phyloP scores from a whole-genome alignment of 2,888 invertebrate genomes.

The Cephus spinipes region DNA sequence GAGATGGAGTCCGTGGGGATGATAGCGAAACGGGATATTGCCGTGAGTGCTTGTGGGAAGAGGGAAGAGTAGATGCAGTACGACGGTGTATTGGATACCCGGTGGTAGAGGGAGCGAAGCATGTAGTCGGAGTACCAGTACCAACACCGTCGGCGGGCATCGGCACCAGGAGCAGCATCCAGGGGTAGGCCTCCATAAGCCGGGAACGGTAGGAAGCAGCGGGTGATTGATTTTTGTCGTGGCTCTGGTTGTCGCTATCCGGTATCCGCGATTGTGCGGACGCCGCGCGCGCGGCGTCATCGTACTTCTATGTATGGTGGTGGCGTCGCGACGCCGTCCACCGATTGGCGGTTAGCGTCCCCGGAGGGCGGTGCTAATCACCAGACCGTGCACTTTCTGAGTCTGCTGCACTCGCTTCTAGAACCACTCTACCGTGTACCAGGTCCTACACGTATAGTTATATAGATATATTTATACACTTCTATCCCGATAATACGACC shows the following conservation, averaged over 20 bases:
- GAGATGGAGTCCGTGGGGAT: neutral
- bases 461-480: neutral
- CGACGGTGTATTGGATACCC: neutral
- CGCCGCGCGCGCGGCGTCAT: conserved; percentile 30
- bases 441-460: neutral
- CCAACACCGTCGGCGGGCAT: neutral
- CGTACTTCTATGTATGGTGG: conserved; percentile 37
- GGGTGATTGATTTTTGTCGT: conserved; percentile 67
- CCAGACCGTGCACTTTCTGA: conserved; percentile 64
- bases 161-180: neutral
- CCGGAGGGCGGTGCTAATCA: conserved; percentile 66
- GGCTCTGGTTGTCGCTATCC: conserved; percentile 60
- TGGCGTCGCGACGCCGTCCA: conserved; percentile 63
- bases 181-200: neutral
- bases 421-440: conserved; percentile 60
- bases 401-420: conserved; percentile 59
- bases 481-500: too few relatives aligned
- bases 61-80: neutral
- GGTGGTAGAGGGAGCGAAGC: neutral
- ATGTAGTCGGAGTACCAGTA: neutral
- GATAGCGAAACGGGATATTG: neutral
- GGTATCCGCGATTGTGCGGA: conserved; percentile 56
- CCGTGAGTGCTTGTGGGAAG: neutral
- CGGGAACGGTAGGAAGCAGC: conserved; percentile 45
- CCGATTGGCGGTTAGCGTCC: conserved; percentile 65